A percentile compares a stretch with the other conserved stretches of the same genome.
phyloP scores from a whole-genome alignment of 2,888 invertebrate genomes.

The Sabellastarte sp. region DNA sequence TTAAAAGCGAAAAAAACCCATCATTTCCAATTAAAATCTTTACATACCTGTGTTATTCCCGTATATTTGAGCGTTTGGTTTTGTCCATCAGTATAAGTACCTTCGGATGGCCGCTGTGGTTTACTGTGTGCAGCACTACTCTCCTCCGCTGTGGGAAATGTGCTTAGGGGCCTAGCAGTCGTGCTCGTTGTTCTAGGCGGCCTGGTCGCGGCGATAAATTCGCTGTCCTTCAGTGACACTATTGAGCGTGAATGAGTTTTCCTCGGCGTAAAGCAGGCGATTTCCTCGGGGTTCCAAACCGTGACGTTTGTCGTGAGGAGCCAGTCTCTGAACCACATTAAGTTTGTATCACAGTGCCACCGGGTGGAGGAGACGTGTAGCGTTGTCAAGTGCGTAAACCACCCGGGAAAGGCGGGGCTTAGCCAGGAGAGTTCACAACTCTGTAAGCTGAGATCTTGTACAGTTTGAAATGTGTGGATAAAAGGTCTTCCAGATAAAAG shows the following conservation, averaged over 20 bases:
- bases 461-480: slow-evolving; percentile 7
- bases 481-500: slow-evolving; percentile 13
- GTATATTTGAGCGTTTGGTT: too few species aligned
- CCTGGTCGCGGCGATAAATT: slow-evolving; percentile 15
- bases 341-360: slow-evolving; percentile 30
- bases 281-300: slow-evolving; percentile 13
- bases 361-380: slow-evolving; percentile 22
- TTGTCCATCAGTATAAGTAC: too few species aligned
- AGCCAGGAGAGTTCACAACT: slow-evolving; percentile 25
- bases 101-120: too few species aligned
- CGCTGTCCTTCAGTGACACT: slow-evolving; percentile 15
- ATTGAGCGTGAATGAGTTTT: slow-evolving; percentile 21
- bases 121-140: too few species aligned
- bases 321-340: slow-evolving; percentile 31
- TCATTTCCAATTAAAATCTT: too few species aligned
- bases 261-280: slow-evolving; percentile 27
- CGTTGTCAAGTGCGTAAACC: slow-evolving; percentile 19
- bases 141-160: not conserved
- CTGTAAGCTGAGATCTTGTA: slow-evolving; percentile 29
- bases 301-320: slow-evolving; percentile 10
- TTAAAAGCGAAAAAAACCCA: too few species aligned
- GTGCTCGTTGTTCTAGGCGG: not conserved
- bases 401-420: slow-evolving; percentile 9
- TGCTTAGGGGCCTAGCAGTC: not conserved
- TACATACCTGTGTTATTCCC: too few species aligned